Conservation (phyloP, 2,888 invertebrate species). For the Spicauda simplicius region DNA sequence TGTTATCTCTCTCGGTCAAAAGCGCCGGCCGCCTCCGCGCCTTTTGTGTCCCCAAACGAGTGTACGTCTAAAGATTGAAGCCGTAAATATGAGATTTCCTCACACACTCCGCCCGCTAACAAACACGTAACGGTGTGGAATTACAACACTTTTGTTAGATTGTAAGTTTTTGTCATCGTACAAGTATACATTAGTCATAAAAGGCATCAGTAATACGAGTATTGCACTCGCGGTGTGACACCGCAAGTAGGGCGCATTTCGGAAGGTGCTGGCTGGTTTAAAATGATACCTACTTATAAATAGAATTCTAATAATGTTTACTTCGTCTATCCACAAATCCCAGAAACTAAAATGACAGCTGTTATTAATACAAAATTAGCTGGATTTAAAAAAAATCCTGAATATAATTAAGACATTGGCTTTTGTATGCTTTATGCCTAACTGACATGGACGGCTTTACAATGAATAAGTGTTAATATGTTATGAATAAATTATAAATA, state of each 20-base stretch:
- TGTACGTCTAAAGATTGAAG: conserved; percentile 44
- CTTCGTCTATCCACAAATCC: no score
- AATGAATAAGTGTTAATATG: no score
- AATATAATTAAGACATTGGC: no score
- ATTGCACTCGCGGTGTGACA: conserved; percentile 36
- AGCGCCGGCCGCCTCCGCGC: conserved; percentile 69
- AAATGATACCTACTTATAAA: not conserved
- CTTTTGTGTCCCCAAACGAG: conserved; percentile 39
- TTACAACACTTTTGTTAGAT: conserved; percentile 80
- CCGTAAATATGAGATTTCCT: conserved; percentile 44
- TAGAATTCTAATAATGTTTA: no score
- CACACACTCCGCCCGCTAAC: conserved; percentile 46
- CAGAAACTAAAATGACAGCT: no score
- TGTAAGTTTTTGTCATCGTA: conserved; percentile 77
- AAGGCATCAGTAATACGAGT: conserved; percentile 38
- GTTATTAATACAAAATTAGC: no score
- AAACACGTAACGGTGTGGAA: conserved; percentile 78
- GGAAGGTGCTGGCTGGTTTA: conserved; percentile 22
- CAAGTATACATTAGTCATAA: conserved; percentile 70
- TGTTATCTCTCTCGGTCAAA: conserved; percentile 79
- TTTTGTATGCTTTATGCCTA: no score
- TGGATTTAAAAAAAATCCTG: no score
- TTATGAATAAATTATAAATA: no score
- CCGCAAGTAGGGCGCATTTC: conserved; percentile 29
- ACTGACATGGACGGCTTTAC: no score